Evolutionary conservation across 2,888 invertebrate genomes (phyloP), one percentile per base, ranked within the genome.

Genomic region (Parascotia fuliginaria): DNA sequence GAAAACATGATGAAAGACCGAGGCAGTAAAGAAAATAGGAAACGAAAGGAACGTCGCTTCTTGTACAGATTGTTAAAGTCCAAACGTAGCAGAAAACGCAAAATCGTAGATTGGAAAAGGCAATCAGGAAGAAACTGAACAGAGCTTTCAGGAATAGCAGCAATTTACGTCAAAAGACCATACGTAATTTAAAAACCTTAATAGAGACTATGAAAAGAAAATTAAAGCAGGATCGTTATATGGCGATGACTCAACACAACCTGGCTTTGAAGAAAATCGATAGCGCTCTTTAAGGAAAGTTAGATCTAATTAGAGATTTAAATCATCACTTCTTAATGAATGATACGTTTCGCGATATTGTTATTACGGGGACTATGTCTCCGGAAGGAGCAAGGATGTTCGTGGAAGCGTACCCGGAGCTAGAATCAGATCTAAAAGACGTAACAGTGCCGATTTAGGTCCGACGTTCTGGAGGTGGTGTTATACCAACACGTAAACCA

Each of bases 101-200:
- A 15, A 9, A 43, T 49, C 3, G 24, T 11, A 43, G 2, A 22
- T 1, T 49, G 0, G 11, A 27, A 0, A 13, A 9, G 2, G 12
- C 33, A 13, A 43, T 49, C 9, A 15, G 27, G n/a, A 49, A 19
- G 2, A 9, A 27, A n/a, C 9, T 49, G n/a, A 39, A 28, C 24
- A 49, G 43, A 29, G 42, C 49, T 12, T 43, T 27, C 11, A 43
- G 43, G 24, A 49, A 49, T 4, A 12, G 19, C 12, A 29, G 39
- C 4, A 0, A 6, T 0, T 13, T 43, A 9, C 38, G 29, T 0
- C 9, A 7, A 1, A 9, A 31, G 0, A 31, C 14, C 9, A 31
- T 27, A n/a, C n/a, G 5, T 0, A 39, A 27, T 1, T 1, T 49
- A 3, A 49, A 43, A 14, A 43, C 0, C 0, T n/a, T 32, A 5